A percentile compares a stretch with the other conserved stretches of the same genome.
Evolutionary conservation across 2,113 vertebrate species (phyloP).

Genomic region (Seriola dumerili): DNA sequence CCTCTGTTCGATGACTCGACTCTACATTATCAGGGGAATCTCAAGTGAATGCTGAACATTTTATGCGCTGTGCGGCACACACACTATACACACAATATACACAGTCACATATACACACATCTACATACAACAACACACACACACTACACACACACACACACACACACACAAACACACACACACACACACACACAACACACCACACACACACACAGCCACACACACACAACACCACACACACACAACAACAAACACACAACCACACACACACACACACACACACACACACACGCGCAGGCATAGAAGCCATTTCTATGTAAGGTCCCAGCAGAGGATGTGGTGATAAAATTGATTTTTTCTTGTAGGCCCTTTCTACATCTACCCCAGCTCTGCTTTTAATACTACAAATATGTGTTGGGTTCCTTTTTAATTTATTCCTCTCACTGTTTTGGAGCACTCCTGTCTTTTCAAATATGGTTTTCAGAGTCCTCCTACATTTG

Average conservation of each 20-base stretch:
- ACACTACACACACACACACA: too few species aligned
- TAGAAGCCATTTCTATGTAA: conserved; percentile 14
- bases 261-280: conserved; percentile 8
- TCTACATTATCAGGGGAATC: conserved; percentile 79
- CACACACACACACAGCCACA: conserved; percentile 5
- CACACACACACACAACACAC: conserved; percentile 9
- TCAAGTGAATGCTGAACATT: conserved; percentile 79
- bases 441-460: conserved; percentile 31
- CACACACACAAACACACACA: conserved; percentile 3
- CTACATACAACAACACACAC: too few species aligned
- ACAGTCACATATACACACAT: too few species aligned
- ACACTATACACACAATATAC: too few species aligned
- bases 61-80: too few species aligned
- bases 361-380: conserved; percentile 50
- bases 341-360: conserved; percentile 54
- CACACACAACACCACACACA: conserved; percentile 7
- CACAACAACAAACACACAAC: neutral
- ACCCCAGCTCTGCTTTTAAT: conserved; percentile 38
- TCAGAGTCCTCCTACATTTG: neutral
- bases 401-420: conserved; percentile 36
- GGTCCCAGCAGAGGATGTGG: conserved; percentile 25
- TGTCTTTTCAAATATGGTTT: conserved; percentile 56
- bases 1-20: conserved; percentile 93
- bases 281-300: conserved; percentile 2
- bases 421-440: conserved; percentile 58